Base-by-base conservation (phyloP, 2,888 invertebrate species). In the Trichacis sp. region DNA sequence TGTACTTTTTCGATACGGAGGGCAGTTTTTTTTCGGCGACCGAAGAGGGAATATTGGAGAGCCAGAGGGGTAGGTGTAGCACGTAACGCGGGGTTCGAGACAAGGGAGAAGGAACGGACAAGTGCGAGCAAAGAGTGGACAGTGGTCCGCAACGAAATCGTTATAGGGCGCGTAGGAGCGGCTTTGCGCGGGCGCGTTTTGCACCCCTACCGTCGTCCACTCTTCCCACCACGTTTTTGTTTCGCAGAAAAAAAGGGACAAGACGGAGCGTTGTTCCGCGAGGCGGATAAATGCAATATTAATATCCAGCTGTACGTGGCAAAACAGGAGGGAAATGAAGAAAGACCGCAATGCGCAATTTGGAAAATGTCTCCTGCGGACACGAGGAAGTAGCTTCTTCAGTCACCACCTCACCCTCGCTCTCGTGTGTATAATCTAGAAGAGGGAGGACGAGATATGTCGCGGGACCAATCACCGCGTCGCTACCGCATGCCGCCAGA, bases 221-320 rank as follows among this genome's bases (percentile, higher is more conserved):
- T n/a, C n/a, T 18, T 43, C 40, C 42, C 47, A 17, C 49, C 40
- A n/a, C 60, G 36, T 33, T 33, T 43, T 43, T 43, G 45, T 43
- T 59, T 56, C 29, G 42, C 48, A 18, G 30, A 51, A 6, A 17
- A 15, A 24, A 54, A 61, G 50, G 45, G 48, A 45, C 45, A n/a
- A n/a, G n/a, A n/a, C n/a, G n/a, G n/a, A n/a, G n/a, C 9, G 57
- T 51, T 58, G 33, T 36, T 12, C 52, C 45, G 46, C n/a, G 24
- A 47, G 54, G 20, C 30, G 65, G 87, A 90, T 90, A 91, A 91
- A 91, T 91, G 90, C 89, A 90, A 91, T 91, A 91, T 91, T 91
- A 91, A 91, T 91, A 91, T 90, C 88, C 52, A 71, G 89, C 88
- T 89, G 89, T 88, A 57, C 68, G 36, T n/a, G n/a, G n/a, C n/a